These are phyloP conservation scores for Zophobas atratus DNA, from an alignment of 1,140 invertebrate species.

Conservation along the genomic window DNA sequence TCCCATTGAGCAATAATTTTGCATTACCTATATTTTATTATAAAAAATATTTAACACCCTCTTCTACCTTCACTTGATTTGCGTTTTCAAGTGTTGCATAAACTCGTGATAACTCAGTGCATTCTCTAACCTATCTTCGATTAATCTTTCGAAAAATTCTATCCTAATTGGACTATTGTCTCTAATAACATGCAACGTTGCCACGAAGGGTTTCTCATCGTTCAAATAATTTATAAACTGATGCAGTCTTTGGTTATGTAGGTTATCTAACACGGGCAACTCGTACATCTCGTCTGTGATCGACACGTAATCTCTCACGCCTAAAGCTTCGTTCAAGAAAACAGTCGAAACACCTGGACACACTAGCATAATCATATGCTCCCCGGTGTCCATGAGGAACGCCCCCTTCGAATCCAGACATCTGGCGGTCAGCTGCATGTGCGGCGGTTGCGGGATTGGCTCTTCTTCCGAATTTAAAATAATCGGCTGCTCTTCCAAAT, in stretches of 20 bases:
- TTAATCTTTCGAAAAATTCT: constrained; percentile 89
- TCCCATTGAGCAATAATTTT: constrained; percentile 49
- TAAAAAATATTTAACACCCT: constrained; percentile 4
- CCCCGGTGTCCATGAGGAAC: constrained; percentile 92
- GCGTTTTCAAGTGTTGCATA: constrained; percentile 94
- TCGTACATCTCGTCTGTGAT: constrained; percentile 78
- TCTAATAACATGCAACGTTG: constrained; percentile 88
- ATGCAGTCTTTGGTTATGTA: constrained; percentile 82
- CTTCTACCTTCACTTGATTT: constrained; percentile 79
- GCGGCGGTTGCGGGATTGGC: constrained; percentile 74
- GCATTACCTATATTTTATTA: constrained; percentile 41
- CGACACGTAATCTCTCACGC: constrained; percentile 72
- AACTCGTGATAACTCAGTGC: constrained; percentile 98
- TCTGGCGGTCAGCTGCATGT: constrained; percentile 78
- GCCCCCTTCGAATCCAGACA: constrained; percentile 89
- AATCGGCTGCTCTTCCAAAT: constrained; percentile 77
- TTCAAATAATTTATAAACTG: constrained; percentile 89
- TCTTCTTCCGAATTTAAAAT: constrained; percentile 72
- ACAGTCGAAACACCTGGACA: constrained; percentile 84
- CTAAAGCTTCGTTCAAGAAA: constrained; percentile 81
- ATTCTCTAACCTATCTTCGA: constrained; percentile 95
- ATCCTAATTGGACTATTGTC: constrained; percentile 90
- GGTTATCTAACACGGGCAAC: constrained; percentile 85
- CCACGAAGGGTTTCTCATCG: constrained; percentile 85
- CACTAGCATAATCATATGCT: constrained; percentile 89